phyloP scores from a whole-genome alignment of 2,113 vertebrate genomes.

The Pampusana beccarii region DNA sequence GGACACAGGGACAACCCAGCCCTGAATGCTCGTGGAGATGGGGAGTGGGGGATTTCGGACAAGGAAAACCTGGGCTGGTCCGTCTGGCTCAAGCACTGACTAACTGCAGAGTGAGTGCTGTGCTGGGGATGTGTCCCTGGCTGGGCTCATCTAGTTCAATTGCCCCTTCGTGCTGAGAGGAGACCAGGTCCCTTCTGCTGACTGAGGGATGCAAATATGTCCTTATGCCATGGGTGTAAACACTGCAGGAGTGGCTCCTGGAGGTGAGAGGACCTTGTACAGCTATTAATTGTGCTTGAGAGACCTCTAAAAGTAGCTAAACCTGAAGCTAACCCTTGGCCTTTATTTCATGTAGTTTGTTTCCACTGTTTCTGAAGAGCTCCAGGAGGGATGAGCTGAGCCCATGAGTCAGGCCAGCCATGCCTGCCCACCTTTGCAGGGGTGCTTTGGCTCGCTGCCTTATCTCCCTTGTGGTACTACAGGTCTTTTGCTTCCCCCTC shows the following conservation, averaged over 20 bases:
- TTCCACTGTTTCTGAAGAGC: background rate
- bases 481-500: constrained; percentile 4
- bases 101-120: background rate
- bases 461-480: background rate
- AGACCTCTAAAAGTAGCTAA: background rate
- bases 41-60: background rate
- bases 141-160: background rate
- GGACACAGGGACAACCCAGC: background rate
- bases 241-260: background rate
- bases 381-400: background rate
- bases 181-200: background rate
- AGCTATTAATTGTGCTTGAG: background rate
- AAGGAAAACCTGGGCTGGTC: background rate
- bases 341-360: background rate
- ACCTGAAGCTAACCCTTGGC: background rate
- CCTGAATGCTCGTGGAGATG: background rate
- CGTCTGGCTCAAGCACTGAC: background rate
- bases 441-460: background rate
- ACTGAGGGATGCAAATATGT: background rate
- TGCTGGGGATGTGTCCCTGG: background rate
- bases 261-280: background rate
- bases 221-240: background rate
- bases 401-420: background rate
- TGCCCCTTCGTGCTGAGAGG: background rate
- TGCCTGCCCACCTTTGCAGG: background rate